A percentile compares a stretch with the other conserved stretches of the same genome.
Evolutionary conservation across 2,797 vertebrate genomes (phyloP).

Genomic region (Bufotes viridis): DNA sequence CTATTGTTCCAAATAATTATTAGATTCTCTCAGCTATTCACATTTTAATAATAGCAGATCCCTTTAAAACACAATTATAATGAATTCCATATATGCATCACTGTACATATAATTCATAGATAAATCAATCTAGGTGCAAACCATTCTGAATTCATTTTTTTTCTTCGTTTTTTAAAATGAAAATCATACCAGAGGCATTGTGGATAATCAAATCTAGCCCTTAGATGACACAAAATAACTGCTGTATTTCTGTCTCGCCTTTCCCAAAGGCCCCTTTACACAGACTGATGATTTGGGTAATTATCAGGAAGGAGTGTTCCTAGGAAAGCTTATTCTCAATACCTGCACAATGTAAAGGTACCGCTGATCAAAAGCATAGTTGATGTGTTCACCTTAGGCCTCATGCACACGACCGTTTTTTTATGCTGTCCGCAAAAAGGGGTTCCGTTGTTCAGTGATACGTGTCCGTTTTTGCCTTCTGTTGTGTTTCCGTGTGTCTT

Average conservation of each 20-base stretch:
- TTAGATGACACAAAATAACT: not conserved
- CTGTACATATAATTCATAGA: not conserved
- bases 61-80: conserved; percentile 7
- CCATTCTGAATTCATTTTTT: not conserved
- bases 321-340: too few relatives aligned
- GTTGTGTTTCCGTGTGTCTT: too few relatives aligned
- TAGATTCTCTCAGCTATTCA: not conserved
- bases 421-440: too few relatives aligned
- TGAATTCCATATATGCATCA: conserved; percentile 25
- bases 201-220: not conserved
- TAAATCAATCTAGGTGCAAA: not conserved
- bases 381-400: too few relatives aligned
- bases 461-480: too few relatives aligned
- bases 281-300: too few relatives aligned
- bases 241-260: not conserved
- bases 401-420: too few relatives aligned
- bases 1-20: conserved; percentile 35
- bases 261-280: too few relatives aligned
- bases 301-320: too few relatives aligned
- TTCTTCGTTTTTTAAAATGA: not conserved
- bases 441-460: too few relatives aligned
- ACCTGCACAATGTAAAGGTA: too few relatives aligned
- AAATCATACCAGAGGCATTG: not conserved
- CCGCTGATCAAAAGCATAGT: too few relatives aligned
- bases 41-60: conserved; percentile 2